A percentile compares a stretch with the other conserved stretches of the same genome.
Conservation (phyloP, 2,888 invertebrate genomes). For the Heliconius ethilla region DNA sequence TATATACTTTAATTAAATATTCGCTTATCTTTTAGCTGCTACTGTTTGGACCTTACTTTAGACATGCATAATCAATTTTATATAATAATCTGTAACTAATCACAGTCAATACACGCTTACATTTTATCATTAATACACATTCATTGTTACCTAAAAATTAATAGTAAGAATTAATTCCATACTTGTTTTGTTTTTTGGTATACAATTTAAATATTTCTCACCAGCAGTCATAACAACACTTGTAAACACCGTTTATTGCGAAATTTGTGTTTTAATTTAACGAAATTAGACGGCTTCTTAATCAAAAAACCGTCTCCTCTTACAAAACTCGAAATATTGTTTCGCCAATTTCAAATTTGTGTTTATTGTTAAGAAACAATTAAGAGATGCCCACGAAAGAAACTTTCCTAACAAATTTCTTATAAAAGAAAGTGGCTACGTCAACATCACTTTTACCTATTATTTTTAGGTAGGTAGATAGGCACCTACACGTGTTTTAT, state of each 20-base stretch:
- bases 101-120: background rate
- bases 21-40: background rate
- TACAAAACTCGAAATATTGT: constrained; percentile 9
- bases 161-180: background rate
- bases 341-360: constrained; percentile 6
- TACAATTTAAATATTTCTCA: background rate
- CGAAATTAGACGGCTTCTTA: background rate
- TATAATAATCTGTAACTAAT: background rate
- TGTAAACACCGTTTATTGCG: background rate
- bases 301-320: constrained; percentile 12
- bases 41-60: background rate
- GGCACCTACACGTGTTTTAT: background rate
- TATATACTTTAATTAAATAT: too few relatives aligned
- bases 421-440: constrained; percentile 19
- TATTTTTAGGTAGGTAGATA: background rate
- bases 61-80: background rate
- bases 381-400: constrained; percentile 6
- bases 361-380: constrained; percentile 14
- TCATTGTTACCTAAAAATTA: background rate
- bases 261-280: constrained; percentile 1
- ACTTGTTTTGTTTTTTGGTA: background rate
- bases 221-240: background rate
- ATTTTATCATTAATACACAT: background rate
- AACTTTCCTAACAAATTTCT: constrained; percentile 10
- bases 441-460: constrained; percentile 15